Evolutionary conservation across 1,140 invertebrate genomes (phyloP).

Genomic region (Cardiocondyla obscurior): DNA sequence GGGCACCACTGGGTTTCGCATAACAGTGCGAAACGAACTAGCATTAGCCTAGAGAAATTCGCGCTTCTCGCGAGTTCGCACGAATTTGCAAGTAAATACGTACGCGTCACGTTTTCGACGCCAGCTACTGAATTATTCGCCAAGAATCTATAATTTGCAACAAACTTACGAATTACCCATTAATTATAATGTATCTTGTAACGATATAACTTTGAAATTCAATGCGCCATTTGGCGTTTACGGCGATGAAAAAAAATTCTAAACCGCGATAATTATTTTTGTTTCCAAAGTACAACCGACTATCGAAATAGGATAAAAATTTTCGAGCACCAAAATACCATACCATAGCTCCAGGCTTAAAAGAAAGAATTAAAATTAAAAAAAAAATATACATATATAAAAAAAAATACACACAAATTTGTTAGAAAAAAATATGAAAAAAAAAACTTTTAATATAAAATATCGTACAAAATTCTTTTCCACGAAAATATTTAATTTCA

Average conservation of each 20-base stretch:
- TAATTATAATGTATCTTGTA: slow-evolving; percentile 1
- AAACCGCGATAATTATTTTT: not conserved
- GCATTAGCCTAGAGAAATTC: slow-evolving; percentile 12
- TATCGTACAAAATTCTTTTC: not conserved
- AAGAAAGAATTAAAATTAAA: not conserved
- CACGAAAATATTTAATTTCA: not conserved
- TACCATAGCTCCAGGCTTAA: not conserved
- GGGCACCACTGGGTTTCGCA: slow-evolving; percentile 10
- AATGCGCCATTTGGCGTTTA: not conserved
- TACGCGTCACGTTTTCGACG: slow-evolving; percentile 30
- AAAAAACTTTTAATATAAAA: not conserved
- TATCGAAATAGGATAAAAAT: not conserved
- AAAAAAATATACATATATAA: slow-evolving; percentile 7
- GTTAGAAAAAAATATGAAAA: no score
- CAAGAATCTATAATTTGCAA: slow-evolving; percentile 8
- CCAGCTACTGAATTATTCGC: not conserved
- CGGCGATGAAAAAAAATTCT: not conserved
- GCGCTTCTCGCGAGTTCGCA: slow-evolving; percentile 3
- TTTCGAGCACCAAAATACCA: not conserved
- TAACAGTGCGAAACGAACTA: slow-evolving; percentile 27
- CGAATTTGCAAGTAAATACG: slow-evolving; percentile 24
- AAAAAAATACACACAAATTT: no score
- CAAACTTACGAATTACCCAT: slow-evolving; percentile 1
- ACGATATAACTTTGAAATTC: not conserved
- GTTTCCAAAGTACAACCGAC: not conserved